phyloP scores from a whole-genome alignment of 2,888 invertebrate species.

The Melanostoma mellinum region DNA sequence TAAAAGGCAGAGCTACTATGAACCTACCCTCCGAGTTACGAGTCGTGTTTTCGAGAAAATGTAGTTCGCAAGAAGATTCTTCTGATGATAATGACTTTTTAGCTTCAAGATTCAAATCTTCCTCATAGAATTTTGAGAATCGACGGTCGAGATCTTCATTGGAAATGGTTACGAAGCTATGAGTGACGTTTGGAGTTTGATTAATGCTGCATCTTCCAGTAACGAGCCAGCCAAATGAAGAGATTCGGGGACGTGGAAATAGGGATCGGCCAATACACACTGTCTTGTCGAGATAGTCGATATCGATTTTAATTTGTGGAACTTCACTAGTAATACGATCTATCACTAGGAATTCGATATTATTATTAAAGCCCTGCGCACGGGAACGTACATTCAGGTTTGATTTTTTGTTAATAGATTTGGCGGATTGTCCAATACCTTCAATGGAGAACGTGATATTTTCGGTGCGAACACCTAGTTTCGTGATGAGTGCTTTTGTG shows the following conservation, averaged over 20 bases:
- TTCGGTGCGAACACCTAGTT: slow-evolving; percentile 1
- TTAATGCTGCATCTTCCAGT: slow-evolving; percentile 11
- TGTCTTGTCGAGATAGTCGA: neutral
- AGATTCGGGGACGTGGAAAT: slow-evolving; percentile 20
- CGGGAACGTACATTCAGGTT: neutral
- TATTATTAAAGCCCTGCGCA: neutral
- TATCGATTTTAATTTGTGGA: slow-evolving; percentile 10
- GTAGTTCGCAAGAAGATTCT: neutral
- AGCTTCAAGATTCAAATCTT: neutral
- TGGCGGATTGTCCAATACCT: slow-evolving; percentile 4
- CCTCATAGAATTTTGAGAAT: neutral
- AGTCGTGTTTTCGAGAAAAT: slow-evolving; percentile 5
- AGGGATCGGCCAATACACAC: slow-evolving; percentile 11
- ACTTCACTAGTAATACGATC: slow-evolving; percentile 22
- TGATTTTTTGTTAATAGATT: slow-evolving; percentile 21
- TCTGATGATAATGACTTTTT: neutral
- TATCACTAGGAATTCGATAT: slow-evolving; percentile 15
- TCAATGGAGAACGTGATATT: slow-evolving; percentile 15
- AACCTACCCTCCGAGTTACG: slow-evolving; percentile 12
- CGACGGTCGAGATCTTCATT: neutral
- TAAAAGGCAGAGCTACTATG: slow-evolving; percentile 19
- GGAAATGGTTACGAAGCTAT: neutral
- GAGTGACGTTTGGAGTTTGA: neutral
- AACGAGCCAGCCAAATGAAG: slow-evolving; percentile 23
- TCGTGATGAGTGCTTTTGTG: slow-evolving; percentile 22